phyloP scores from a whole-genome alignment of 2,888 invertebrate genomes.

The Pheosia tremula region DNA sequence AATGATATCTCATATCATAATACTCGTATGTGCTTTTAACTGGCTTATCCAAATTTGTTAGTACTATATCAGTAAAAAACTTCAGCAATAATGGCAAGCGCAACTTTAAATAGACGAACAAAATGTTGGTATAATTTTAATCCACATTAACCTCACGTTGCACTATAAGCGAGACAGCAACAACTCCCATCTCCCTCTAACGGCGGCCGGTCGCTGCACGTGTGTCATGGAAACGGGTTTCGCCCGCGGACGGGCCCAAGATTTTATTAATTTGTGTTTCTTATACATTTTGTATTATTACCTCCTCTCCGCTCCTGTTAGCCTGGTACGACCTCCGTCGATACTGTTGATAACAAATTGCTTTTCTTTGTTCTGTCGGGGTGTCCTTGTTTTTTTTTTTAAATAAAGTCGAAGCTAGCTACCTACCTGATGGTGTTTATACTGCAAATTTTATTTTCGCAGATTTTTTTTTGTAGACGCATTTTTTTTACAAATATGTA shows the following conservation, averaged over 20 bases:
- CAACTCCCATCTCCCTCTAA: slow-evolving; percentile 50
- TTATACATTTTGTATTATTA: slow-evolving; percentile 51
- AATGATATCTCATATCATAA: too few species aligned
- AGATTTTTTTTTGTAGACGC: background rate
- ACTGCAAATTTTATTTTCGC: slow-evolving; percentile 4
- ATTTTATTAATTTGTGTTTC: slow-evolving; percentile 83
- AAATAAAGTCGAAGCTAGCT: slow-evolving; percentile 47
- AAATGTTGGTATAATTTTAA: slow-evolving; percentile 7
- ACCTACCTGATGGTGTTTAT: slow-evolving; percentile 13
- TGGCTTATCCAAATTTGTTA: too few species aligned
- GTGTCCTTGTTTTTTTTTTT: slow-evolving; percentile 48
- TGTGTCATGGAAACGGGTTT: slow-evolving; percentile 79
- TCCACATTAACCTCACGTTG: slow-evolving; percentile 63
- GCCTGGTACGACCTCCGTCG: slow-evolving; percentile 66
- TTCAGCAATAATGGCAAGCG: too few species aligned
- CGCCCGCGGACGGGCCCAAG: slow-evolving; percentile 66
- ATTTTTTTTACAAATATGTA: too few species aligned
- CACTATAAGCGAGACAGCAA: slow-evolving; percentile 50
- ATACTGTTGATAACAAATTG: slow-evolving; percentile 81
- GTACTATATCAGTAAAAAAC: too few species aligned
- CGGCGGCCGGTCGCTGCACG: slow-evolving; percentile 73
- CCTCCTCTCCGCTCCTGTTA: slow-evolving; percentile 60
- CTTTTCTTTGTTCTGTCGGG: slow-evolving; percentile 75
- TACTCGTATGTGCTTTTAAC: too few species aligned
- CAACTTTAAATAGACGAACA: too few species aligned